Evolutionary conservation across 2,113 vertebrate genomes (phyloP).

Genomic region (Serilophus lunatus): DNA sequence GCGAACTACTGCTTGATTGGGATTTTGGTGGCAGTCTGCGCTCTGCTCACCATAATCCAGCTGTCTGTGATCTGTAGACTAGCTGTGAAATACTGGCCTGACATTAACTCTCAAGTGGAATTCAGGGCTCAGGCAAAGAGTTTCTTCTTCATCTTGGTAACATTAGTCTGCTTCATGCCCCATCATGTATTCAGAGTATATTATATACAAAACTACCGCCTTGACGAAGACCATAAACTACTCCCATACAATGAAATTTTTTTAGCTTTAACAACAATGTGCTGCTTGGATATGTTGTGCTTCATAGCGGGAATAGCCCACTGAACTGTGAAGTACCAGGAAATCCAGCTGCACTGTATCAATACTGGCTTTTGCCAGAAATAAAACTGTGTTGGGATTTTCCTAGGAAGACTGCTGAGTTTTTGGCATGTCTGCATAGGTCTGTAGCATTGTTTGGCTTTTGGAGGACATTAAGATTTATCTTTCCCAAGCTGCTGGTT

Average conservation of each 20-base stretch:
- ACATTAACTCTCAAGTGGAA: slow-evolving; percentile 43
- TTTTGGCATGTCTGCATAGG: neutral
- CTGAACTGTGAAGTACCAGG: neutral
- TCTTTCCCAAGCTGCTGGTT: neutral
- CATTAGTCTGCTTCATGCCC: slow-evolving; percentile 65
- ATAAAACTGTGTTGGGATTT: neutral
- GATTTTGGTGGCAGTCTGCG: slow-evolving; percentile 11
- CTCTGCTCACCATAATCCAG: slow-evolving; percentile 32
- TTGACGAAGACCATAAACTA: slow-evolving; percentile 1
- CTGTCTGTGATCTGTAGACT: slow-evolving; percentile 21
- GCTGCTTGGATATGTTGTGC: slow-evolving; percentile 70
- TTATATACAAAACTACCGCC: slow-evolving; percentile 54
- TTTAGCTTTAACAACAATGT: slow-evolving; percentile 63
- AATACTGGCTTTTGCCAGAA: neutral
- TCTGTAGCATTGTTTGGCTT: neutral
- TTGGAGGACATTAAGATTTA: neutral
- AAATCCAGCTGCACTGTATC: neutral
- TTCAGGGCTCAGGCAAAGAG: slow-evolving; percentile 70
- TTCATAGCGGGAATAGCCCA: slow-evolving; percentile 58
- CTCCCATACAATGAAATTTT: slow-evolving; percentile 61
- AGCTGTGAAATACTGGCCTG: slow-evolving; percentile 49
- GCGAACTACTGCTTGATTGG: slow-evolving; percentile 7
- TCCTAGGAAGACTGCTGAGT: neutral
- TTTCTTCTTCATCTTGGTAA: slow-evolving; percentile 65
- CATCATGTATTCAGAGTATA: slow-evolving; percentile 59